These are phyloP conservation scores for Sminthurides aquaticus DNA, from an alignment of 2,888 invertebrate species.

Conservation along the genomic window DNA sequence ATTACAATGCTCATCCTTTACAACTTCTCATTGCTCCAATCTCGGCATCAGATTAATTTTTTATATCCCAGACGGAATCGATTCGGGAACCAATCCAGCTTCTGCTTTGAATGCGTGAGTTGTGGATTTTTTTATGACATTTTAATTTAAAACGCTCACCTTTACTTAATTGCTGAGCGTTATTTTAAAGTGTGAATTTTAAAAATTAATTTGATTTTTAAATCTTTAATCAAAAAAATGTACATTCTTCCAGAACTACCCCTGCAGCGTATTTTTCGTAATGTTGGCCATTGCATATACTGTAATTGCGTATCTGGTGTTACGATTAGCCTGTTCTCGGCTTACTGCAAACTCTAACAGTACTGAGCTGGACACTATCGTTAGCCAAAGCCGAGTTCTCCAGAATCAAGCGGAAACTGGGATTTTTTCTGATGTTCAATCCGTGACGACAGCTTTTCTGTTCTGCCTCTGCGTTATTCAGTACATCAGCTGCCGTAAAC, in stretches of 20 bases:
- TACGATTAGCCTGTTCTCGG: neutral
- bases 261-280: conserved; percentile 4
- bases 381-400: neutral
- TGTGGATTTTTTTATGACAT: neutral
- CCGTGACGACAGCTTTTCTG: neutral
- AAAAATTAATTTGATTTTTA: too few relatives aligned
- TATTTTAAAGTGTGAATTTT: too few relatives aligned
- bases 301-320: neutral
- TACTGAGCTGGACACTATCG: neutral
- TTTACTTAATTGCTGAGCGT: too few relatives aligned
- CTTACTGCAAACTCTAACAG: neutral
- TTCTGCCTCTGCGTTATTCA: conserved; percentile 1
- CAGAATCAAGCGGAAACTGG: neutral
- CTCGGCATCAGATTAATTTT: neutral
- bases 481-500: conserved; percentile 5
- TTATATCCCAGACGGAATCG: neutral
- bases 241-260: neutral
- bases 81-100: conserved; percentile 1
- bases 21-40: neutral
- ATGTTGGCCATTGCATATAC: neutral
- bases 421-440: neutral
- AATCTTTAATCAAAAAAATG: neutral
- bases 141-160: neutral
- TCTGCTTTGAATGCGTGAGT: neutral
- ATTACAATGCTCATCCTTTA: neutral